Evolutionary conservation across 1,140 invertebrate genomes (phyloP).

Genomic region (Platyscapa corneri): DNA sequence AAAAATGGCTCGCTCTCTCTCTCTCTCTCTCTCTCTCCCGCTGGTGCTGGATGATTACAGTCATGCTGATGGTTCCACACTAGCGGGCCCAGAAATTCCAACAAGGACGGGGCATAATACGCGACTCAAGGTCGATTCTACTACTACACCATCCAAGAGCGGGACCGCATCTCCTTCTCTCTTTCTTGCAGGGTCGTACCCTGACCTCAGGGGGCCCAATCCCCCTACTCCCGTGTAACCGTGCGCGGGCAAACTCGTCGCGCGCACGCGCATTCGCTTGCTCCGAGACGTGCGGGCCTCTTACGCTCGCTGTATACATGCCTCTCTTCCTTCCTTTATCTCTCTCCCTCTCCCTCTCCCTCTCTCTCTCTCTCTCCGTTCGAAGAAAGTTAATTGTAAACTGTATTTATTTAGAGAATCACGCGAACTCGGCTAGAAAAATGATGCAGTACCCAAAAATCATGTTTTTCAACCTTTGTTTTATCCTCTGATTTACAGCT

Average conservation of each 20-base stretch:
- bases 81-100: conserved; percentile 71
- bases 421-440: not conserved
- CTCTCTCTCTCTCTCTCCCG: not conserved
- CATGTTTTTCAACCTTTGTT: no score
- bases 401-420: not conserved
- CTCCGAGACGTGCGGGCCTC: not conserved
- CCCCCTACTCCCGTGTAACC: conserved; percentile 23
- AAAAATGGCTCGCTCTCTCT: conserved; percentile 27
- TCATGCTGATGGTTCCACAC: conserved; percentile 65
- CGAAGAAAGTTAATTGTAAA: not conserved
- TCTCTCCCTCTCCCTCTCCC: conserved; percentile 23
- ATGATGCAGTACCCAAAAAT: no score
- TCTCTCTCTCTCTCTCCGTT: conserved; percentile 18
- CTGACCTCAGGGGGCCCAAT: conserved; percentile 60
- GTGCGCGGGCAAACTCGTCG: not conserved
- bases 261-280: not conserved
- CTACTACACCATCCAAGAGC: conserved; percentile 68
- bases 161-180: conserved; percentile 54
- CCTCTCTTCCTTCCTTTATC: not conserved
- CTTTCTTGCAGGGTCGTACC: conserved; percentile 65
- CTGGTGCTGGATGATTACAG: conserved; percentile 56
- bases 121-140: conserved; percentile 75
- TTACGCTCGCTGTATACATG: not conserved
- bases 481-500: no score
- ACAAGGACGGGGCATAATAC: conserved; percentile 71